phyloP scores from a whole-genome alignment of 2,888 invertebrate species.

The Altica lythri region DNA sequence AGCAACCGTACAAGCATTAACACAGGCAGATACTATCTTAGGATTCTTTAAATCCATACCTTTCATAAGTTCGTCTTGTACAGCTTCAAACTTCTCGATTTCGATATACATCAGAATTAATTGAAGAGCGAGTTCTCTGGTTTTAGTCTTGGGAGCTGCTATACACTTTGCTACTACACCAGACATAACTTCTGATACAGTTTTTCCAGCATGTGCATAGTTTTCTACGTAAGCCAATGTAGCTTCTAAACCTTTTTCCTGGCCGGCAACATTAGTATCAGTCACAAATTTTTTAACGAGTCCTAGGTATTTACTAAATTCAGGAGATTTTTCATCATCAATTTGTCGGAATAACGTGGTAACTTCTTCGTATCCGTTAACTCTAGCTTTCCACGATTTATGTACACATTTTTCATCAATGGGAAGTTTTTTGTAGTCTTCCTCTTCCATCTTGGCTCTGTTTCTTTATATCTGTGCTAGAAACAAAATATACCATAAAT shows the following conservation, averaged over 20 bases:
- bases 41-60: slow-evolving; percentile 96
- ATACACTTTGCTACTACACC: slow-evolving; percentile 90
- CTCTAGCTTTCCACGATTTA: slow-evolving; percentile 94
- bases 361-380: slow-evolving; percentile 93
- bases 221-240: slow-evolving; percentile 90
- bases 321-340: slow-evolving; percentile 91
- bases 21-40: slow-evolving; percentile 88
- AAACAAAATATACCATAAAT: background rate
- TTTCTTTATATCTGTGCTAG: background rate
- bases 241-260: slow-evolving; percentile 94
- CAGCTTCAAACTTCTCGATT: slow-evolving; percentile 91
- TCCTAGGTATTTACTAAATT: slow-evolving; percentile 90
- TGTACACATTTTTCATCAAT: slow-evolving; percentile 91
- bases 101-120: slow-evolving; percentile 92
- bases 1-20: slow-evolving; percentile 74
- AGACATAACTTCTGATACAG: slow-evolving; percentile 78
- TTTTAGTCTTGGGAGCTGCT: slow-evolving; percentile 88
- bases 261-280: slow-evolving; percentile 93
- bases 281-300: slow-evolving; percentile 92
- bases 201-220: slow-evolving; percentile 84
- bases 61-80: slow-evolving; percentile 88
- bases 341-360: slow-evolving; percentile 85
- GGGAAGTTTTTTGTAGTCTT: slow-evolving; percentile 84
- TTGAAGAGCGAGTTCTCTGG: slow-evolving; percentile 88
- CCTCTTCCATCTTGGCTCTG: slow-evolving; percentile 47